These are phyloP conservation scores for Theristicus caerulescens DNA, from an alignment of 2,113 vertebrate genomes.

Conservation along the genomic window DNA sequence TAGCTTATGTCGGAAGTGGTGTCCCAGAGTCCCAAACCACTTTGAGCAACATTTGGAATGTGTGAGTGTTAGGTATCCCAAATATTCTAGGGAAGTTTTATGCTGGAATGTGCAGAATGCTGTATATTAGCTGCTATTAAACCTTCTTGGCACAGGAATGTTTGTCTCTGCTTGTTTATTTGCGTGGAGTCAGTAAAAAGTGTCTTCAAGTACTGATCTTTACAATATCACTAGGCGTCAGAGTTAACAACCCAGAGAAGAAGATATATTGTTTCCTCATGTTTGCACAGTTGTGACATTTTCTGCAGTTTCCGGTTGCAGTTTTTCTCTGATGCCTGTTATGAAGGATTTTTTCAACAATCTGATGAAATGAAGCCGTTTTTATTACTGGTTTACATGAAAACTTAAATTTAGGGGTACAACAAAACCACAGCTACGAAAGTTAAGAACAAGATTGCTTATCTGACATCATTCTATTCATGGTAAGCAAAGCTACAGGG, in stretches of 20 bases:
- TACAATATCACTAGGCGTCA: background rate
- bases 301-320: background rate
- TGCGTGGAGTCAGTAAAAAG: background rate
- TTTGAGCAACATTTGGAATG: constrained; percentile 22
- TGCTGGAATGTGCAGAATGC: constrained; percentile 15
- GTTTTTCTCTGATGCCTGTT: background rate
- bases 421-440: background rate
- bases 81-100: background rate
- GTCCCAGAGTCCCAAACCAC: constrained; percentile 7
- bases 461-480: background rate
- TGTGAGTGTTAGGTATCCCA: background rate
- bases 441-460: background rate
- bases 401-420: background rate
- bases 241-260: background rate
- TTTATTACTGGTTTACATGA: background rate
- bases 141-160: background rate
- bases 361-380: background rate
- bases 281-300: background rate
- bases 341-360: background rate
- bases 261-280: background rate
- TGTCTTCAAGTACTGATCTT: background rate
- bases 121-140: constrained; percentile 40
- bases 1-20: background rate
- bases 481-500: background rate
- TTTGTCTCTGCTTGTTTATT: background rate